Percentiles rank a stretch among this genome's conserved stretches.
These are phyloP conservation scores for Ianthella basta DNA, from an alignment of 37 sponge, comb jelly and placozoan species.

Conservation along the genomic window DNA sequence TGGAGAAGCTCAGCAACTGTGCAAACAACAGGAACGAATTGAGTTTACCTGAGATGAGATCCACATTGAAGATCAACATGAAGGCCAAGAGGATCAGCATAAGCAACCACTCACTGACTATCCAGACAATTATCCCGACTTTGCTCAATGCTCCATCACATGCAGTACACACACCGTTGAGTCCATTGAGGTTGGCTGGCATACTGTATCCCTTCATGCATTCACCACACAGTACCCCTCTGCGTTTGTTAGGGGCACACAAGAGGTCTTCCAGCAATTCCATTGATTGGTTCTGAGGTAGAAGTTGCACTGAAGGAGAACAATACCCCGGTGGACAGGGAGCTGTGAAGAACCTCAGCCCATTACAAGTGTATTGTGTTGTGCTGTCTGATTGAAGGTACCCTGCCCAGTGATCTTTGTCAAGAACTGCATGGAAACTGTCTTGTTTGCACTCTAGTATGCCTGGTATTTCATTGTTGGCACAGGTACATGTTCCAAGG, in stretches of 20 bases:
- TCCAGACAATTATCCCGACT: neutral
- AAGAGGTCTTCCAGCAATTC: neutral
- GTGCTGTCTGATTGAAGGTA: neutral
- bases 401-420: neutral
- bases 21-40: constrained; percentile 18
- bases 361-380: neutral
- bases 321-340: neutral
- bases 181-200: neutral
- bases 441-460: neutral
- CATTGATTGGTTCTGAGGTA: neutral
- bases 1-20: neutral
- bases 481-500: neutral
- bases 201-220: constrained; percentile 18
- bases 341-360: neutral
- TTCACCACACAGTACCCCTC: constrained; percentile 2
- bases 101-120: constrained; percentile 10
- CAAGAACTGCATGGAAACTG: neutral
- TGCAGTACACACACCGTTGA: neutral
- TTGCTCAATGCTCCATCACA: neutral
- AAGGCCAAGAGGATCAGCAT: neutral
- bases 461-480: neutral
- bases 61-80: constrained; percentile 10
- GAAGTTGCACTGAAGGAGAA: no score
- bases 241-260: neutral
- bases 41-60: neutral